phyloP scores from a whole-genome alignment of 2,888 invertebrate species.

The Liodrosophila aerea region DNA sequence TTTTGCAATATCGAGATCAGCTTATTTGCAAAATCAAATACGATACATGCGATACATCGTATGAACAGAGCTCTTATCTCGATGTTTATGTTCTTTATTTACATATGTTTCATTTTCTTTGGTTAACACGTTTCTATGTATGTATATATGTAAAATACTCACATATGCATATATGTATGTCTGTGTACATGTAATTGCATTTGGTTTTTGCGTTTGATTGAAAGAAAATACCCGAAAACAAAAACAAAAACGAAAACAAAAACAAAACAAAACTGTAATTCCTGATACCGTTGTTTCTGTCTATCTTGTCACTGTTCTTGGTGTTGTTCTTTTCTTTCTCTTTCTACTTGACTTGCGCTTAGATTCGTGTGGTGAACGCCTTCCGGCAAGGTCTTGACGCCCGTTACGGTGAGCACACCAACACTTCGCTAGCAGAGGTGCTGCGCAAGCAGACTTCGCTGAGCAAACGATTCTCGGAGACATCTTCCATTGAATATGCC shows the following conservation, averaged over 20 bases:
- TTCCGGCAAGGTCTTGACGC: slow-evolving; percentile 99
- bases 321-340: slow-evolving; percentile 66
- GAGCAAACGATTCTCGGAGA: slow-evolving; percentile 94
- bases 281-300: slow-evolving; percentile 45
- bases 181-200: slow-evolving; percentile 21
- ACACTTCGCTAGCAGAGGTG: slow-evolving; percentile 95
- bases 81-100: too few relatives aligned
- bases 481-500: slow-evolving; percentile 95
- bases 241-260: slow-evolving; percentile 12
- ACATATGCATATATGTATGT: neutral
- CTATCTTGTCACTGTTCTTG: slow-evolving; percentile 61
- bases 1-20: too few relatives aligned
- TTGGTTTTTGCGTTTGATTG: slow-evolving; percentile 22
- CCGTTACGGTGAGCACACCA: slow-evolving; percentile 95
- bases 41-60: too few relatives aligned
- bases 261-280: slow-evolving; percentile 18
- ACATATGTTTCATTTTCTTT: too few relatives aligned
- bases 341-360: slow-evolving; percentile 79
- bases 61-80: too few relatives aligned
- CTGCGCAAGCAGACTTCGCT: slow-evolving; percentile 96
- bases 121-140: slow-evolving; percentile 12
- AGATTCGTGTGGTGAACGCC: slow-evolving; percentile 99
- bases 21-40: too few relatives aligned
- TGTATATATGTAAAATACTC: neutral
- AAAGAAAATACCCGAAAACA: slow-evolving; percentile 23